A percentile compares a stretch with the other conserved stretches of the same genome.
Evolutionary conservation across 2,797 vertebrate species (phyloP).

Genomic region (Sebastes matsubarae): DNA sequence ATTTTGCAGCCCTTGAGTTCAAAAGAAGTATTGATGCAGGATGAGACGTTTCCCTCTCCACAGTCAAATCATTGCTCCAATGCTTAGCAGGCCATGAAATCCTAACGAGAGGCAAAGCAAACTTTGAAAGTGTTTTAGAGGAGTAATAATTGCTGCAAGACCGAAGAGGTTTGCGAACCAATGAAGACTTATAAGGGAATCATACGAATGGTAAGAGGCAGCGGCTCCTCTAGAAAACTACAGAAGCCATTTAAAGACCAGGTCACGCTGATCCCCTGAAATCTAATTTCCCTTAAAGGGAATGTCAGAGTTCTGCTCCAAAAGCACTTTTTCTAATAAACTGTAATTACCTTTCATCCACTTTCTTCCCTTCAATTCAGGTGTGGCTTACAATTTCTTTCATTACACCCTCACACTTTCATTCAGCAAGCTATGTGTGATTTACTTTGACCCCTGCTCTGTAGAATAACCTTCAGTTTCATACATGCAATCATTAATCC

Average conservation of each 20-base stretch:
- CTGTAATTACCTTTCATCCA: slow-evolving; percentile 65
- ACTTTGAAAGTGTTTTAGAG: slow-evolving; percentile 18
- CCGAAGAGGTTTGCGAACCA: neutral
- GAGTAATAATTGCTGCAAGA: slow-evolving; percentile 26
- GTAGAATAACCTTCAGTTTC: slow-evolving; percentile 51
- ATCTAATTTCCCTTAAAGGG: slow-evolving; percentile 54
- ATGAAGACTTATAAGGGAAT: neutral
- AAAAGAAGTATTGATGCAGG: neutral
- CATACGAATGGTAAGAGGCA: neutral
- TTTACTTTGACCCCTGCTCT: slow-evolving; percentile 60
- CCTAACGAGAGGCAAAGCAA: slow-evolving; percentile 34
- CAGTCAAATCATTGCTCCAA: neutral
- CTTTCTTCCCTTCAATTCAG: slow-evolving; percentile 49
- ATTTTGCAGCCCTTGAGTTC: neutral
- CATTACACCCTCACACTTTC: slow-evolving; percentile 36
- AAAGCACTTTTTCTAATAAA: slow-evolving; percentile 68
- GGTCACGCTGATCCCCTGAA: slow-evolving; percentile 45
- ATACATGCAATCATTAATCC: slow-evolving; percentile 44
- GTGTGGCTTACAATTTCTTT: slow-evolving; percentile 46
- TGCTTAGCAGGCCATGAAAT: slow-evolving; percentile 12
- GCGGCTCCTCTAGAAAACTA: slow-evolving; percentile 7
- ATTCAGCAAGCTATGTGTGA: slow-evolving; percentile 43
- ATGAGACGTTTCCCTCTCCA: slow-evolving; percentile 10
- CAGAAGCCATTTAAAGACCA: slow-evolving; percentile 45
- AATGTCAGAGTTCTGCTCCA: slow-evolving; percentile 58